Evolutionary conservation across 2,888 invertebrate species (phyloP).

Genomic region (Synanthedon myopaeformis): DNA sequence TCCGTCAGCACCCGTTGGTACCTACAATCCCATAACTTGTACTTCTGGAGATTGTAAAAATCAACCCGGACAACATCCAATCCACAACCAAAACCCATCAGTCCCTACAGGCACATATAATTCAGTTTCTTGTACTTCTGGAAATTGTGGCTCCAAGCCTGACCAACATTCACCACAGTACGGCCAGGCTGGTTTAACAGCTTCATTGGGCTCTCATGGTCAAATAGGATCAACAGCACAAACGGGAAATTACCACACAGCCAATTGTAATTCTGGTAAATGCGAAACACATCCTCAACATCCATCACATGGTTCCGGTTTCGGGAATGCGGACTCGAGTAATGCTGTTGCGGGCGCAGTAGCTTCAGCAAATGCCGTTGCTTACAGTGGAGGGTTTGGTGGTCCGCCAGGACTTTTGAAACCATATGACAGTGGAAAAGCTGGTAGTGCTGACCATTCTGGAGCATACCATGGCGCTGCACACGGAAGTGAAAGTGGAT

Average conservation of each 20-base stretch:
- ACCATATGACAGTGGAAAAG: slow-evolving; percentile 42
- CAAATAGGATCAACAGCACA: background rate
- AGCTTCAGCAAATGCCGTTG: slow-evolving; percentile 29
- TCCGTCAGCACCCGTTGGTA: background rate
- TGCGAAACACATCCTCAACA: background rate
- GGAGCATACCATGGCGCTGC: background rate
- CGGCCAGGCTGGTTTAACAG: slow-evolving; percentile 6
- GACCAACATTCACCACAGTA: slow-evolving; percentile 1
- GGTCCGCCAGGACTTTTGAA: slow-evolving; percentile 53
- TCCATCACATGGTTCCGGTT: background rate
- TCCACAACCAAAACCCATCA: background rate
- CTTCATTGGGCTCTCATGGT: background rate
- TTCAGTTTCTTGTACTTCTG: background rate
- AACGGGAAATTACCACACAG: background rate
- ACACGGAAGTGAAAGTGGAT: background rate
- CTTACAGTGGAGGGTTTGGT: slow-evolving; percentile 53
- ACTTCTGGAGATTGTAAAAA: background rate
- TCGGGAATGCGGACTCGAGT: background rate
- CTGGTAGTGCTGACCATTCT: background rate
- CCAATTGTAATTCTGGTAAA: background rate
- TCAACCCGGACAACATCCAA: background rate
- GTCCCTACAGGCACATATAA: background rate
- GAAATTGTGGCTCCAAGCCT: background rate
- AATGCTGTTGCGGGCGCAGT: slow-evolving; percentile 5
- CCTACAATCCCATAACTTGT: background rate